These are phyloP conservation scores for Talpa occidentalis DNA, from an alignment of 2,113 vertebrate genomes.

Conservation along the genomic window DNA sequence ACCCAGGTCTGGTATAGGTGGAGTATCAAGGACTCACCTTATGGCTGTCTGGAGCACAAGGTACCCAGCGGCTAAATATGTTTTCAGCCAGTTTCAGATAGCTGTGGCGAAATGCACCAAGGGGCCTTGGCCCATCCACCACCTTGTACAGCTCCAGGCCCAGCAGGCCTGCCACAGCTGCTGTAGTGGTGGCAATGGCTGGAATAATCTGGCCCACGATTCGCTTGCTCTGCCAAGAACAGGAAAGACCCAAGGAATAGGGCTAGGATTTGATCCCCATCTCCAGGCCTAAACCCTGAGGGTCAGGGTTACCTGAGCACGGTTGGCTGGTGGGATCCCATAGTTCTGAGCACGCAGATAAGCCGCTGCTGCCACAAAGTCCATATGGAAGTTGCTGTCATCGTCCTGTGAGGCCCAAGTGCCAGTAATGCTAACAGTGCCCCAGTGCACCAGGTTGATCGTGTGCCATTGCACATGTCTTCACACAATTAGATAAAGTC, in stretches of 20 bases:
- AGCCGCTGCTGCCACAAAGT: slow-evolving; percentile 91
- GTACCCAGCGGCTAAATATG: slow-evolving; percentile 78
- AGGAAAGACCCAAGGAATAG: neutral
- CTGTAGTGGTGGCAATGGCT: slow-evolving; percentile 93
- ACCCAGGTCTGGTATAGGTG: neutral
- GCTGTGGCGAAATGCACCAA: slow-evolving; percentile 85
- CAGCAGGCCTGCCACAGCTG: slow-evolving; percentile 90
- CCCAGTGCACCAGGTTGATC: neutral
- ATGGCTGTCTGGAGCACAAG: slow-evolving; percentile 72
- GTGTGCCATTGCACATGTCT: neutral
- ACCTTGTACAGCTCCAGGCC: slow-evolving; percentile 94
- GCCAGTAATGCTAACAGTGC: neutral
- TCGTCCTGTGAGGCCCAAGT: slow-evolving; percentile 87
- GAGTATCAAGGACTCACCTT: slow-evolving; percentile 76
- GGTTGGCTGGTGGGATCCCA: slow-evolving; percentile 87
- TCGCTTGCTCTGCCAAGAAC: slow-evolving; percentile 89
- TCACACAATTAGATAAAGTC: neutral
- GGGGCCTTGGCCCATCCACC: slow-evolving; percentile 83
- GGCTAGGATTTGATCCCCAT: neutral
- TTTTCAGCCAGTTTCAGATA: slow-evolving; percentile 85
- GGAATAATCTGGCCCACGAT: slow-evolving; percentile 92
- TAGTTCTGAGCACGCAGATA: slow-evolving; percentile 94
- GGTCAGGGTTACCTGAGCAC: slow-evolving; percentile 83
- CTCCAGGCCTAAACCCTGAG: neutral
- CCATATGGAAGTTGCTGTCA: slow-evolving; percentile 89